Conservation (phyloP, 1,140 invertebrate species). For the Chelonus insularis region DNA sequence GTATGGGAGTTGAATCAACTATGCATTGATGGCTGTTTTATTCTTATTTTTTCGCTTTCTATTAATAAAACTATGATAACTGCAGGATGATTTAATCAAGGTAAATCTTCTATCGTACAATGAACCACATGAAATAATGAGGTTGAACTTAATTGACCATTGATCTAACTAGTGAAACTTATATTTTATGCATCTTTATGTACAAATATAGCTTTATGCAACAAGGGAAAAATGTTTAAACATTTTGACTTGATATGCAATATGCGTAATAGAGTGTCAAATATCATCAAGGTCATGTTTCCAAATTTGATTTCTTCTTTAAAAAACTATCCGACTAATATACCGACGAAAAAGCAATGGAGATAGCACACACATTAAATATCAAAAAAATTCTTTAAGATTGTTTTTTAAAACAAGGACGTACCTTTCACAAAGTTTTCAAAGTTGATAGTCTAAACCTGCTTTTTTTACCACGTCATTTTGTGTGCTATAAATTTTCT, state of each 20-base stretch:
- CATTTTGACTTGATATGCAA: not conserved
- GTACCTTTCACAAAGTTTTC: not conserved
- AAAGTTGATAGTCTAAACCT: not conserved
- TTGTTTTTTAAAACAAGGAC: not conserved
- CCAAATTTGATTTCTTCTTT: not conserved
- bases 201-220: not conserved
- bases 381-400: not conserved
- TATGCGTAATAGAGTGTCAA: not conserved
- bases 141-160: not conserved
- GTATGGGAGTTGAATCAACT: too few species aligned
- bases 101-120: not conserved
- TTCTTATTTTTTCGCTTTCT: not conserved
- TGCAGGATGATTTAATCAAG: not conserved
- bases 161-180: not conserved
- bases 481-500: constrained; percentile 5
- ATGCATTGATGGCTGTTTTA: not conserved
- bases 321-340: not conserved
- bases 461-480: constrained; percentile 15
- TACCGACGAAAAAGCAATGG: not conserved
- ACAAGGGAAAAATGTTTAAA: not conserved
- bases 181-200: not conserved
- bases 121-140: not conserved
- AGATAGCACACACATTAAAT: not conserved
- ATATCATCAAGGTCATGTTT: constrained; percentile 3
- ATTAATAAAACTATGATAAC: not conserved